Base-by-base conservation (phyloP, 2,888 invertebrate genomes). In the Spodoptera littoralis region DNA sequence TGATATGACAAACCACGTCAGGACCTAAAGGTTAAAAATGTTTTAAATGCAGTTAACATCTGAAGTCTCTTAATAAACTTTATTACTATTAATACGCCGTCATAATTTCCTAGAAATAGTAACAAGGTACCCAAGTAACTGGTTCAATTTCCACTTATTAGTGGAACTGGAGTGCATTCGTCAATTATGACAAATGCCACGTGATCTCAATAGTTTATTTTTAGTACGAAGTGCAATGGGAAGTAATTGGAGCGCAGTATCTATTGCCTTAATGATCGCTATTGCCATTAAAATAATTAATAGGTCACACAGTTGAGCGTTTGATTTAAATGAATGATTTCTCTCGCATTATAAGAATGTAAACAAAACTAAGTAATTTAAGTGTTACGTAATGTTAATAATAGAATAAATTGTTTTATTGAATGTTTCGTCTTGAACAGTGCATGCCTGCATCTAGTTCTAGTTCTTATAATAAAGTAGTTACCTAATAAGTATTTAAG, bases 101-200 rank as follows among this genome's bases (percentile, higher is more conserved):
- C 67, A 71, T 50, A 45, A 53, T 44, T 84, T 84, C 83, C 80
- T 79, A 73, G 74, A 63, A 80, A 63, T 74, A 74, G 70, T 18
- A 2, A 18, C 18, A 1, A 1, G 2, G 18, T 18, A 18, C 18
- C 18, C 77, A 68, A 59, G 62, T 73, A 81, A 79, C 68, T 71
- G 55, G 65, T 76, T 78, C 78, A 83, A 85, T 85, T 83, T 64
- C 64, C 60, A 73, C 66, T 75, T 69, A 79, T 81, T 77, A 80
- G 73, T 69, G 72, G 67, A 73, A 80, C 71, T 69, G 74, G 67
- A 73, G 65, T 79, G 84, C 83, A 83, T 76, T 76, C 70, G 73
- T 57, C 69, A 81, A 79, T 79, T 77, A 81, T 73, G 70, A 73
- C 69, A 70, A 70, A 65, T 62, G 46, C 47, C 42, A 46, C 30